Evolutionary conservation across 2,113 vertebrate species (phyloP).

Genomic region (Thermophis baileyi): DNA sequence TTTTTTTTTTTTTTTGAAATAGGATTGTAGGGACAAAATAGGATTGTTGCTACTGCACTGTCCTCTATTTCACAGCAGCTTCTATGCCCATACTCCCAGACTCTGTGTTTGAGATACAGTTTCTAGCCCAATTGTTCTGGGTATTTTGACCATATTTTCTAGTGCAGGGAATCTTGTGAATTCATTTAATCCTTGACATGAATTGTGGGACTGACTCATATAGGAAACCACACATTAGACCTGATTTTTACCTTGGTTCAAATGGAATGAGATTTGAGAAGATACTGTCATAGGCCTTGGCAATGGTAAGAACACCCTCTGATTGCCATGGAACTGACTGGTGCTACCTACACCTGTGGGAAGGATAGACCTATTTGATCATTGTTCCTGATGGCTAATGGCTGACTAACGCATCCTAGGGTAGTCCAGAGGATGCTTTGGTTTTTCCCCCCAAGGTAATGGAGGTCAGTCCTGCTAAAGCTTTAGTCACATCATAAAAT

Average conservation of each 20-base stretch:
- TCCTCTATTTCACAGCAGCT: neutral
- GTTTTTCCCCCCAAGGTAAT: neutral
- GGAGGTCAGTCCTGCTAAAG: neutral
- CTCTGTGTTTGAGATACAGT: neutral
- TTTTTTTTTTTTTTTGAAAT: neutral
- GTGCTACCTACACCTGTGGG: neutral
- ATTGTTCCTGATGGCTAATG: neutral
- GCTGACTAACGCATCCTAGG: neutral
- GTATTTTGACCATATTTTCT: neutral
- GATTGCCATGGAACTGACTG: neutral
- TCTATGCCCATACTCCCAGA: neutral
- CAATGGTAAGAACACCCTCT: neutral
- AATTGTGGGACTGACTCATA: neutral
- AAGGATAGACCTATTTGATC: neutral
- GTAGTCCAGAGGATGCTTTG: neutral
- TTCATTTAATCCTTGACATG: neutral
- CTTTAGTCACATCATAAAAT: neutral
- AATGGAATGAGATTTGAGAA: neutral
- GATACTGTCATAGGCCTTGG: neutral
- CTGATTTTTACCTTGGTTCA: neutral
- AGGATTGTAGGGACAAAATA: neutral
- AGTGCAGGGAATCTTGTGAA: neutral
- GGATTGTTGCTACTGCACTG: neutral
- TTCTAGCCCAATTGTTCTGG: neutral
- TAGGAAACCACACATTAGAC: neutral